Base-by-base conservation (phyloP, 1,140 invertebrate genomes). In the Caligus rogercresseyi region DNA sequence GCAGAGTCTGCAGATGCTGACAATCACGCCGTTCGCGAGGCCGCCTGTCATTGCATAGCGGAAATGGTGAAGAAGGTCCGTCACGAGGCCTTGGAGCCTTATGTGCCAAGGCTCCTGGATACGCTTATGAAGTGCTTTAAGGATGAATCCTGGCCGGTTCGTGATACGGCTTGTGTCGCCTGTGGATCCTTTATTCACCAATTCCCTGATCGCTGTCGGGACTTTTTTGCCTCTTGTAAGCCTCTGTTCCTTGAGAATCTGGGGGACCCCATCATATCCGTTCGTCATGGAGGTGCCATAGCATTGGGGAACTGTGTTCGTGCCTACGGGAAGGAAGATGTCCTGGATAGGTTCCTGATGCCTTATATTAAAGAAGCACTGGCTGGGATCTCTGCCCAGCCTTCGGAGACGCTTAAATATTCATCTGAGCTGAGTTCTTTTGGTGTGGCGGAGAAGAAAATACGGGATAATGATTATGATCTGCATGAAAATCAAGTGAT, bases 121-220 rank as follows among this genome's bases (percentile, higher is more conserved):
- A 73, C 77, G 1, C 67, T 80, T 1, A 63, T 77, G 14, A 67
- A 72, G 0, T 79, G 77, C 67, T 79, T 79, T 67, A 70, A 72
- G 66, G 78, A 80, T 72, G 75, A 79, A 62, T 79, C 76, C 64
- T 80, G 78, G 78, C 78, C 78, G 54, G 78, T 80, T 18, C 68
- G 78, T 69, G 78, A 80, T 72, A 76, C 78, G 67, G 78, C 79
- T 0, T 79, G 78, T 71, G 70, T 80, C n/a, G 78, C 78, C 2
- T 77, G 74, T 73, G 78, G 79, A 19, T 77, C 76, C 65, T 78
- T 80, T 69, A 69, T 79, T 20, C 63, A 72, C 7, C 74, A 74
- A 67, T 79, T 77, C 68, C 76, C 78, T 15, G 72, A 75, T 61
- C 77, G 79, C 67, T 74, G 74, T 24, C 71, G 67, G 69, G 25